Base-by-base conservation (phyloP, 2,797 vertebrate genomes). In the Natrix natrix region DNA sequence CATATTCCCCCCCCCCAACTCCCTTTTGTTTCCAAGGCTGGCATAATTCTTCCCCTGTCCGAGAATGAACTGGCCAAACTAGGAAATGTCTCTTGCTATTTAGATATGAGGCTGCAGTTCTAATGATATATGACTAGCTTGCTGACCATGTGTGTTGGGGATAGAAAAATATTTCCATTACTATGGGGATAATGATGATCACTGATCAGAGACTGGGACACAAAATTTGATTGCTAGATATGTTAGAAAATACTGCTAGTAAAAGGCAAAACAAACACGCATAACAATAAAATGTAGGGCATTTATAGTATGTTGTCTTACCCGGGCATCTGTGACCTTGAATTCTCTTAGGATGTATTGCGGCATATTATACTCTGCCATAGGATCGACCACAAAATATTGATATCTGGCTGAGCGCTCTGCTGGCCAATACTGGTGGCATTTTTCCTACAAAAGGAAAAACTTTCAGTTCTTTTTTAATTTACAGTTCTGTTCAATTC, bases 311-410 rank as follows among this genome's bases (percentile, higher is more conserved):
- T 32, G 90, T 8, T 74, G 11, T 87, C 98, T 99, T 98, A 99
- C 99, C 98, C 99, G 98, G 97, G 99, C 99, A 96, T 99, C 99
- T 93, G 99, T 99, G 97, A 99, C 99, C 98, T 99, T 99, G 98
- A 99, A 99, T 98, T 99, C 99, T 93, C 99, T 98, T 96, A 99
- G 97, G 96, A 99, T 99, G 95, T 99, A 99, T 95, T 99, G 99
- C 90, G 99, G 99, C 99, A 99, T 99, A 97, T 99, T 99, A 95
- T 99, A 99, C 94, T 99, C 99, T 11, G 99, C 99, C 99, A 99
- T 99, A 57, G 99, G 99, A 96, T 99, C 99, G 95, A 99, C 99
- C 95, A 99, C 99, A 98, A 99, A 99, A 98, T 99, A 99, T 97
- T 99, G 99, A 92, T 99, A 99, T 96, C 99, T 98, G 94, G 99